Base-by-base conservation (phyloP, 2,113 vertebrate species). In the Holacanthus passer region DNA sequence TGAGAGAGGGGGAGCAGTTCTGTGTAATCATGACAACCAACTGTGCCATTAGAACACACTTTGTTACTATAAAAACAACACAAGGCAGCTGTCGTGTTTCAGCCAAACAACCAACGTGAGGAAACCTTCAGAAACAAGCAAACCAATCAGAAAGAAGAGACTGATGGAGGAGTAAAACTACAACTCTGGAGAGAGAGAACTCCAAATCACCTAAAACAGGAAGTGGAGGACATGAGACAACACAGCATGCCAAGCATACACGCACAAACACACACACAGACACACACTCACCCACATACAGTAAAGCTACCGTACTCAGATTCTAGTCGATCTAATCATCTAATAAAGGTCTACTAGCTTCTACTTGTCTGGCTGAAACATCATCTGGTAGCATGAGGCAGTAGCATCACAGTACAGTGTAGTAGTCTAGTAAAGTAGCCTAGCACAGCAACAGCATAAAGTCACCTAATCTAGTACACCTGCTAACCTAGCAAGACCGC, bases 11-110 rank as follows among this genome's bases (percentile, higher is more conserved):
- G 17, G 39, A 56, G 62, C 48, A 79, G 69, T 56, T 84, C 88
- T 89, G 87, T 86, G 88, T 72, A 86, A 79, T 82, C 81, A 90
- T 89, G 89, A 89, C 89, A 92, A 93, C 88, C 91, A 85, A 68
- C 88, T 90, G 88, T 91, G 84, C 89, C 88, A 67, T 91, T 86
- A 85, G 77, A 89, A 86, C 84, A 87, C 70, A 88, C 82, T 86
- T 43, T 70, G 83, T 90, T 85, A 90, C 87, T 80, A 77, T 13
- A 73, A 86, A 73, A 77, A 85, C 76, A 75, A 84, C 70, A 83
- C 80, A 87, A 69, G 69, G 87, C 85, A 84, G 82, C 82, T 60
- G 69, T 64, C 19, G 53, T 88, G 85, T 90, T 92, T 88, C 81
- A 89, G 89, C 90, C 90, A 89, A 90, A 88, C 84, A 83, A 81